A percentile compares a stretch with the other conserved stretches of the same genome.
Evolutionary conservation across 2,888 invertebrate species (phyloP).

Genomic region (Girardia tigrina): DNA sequence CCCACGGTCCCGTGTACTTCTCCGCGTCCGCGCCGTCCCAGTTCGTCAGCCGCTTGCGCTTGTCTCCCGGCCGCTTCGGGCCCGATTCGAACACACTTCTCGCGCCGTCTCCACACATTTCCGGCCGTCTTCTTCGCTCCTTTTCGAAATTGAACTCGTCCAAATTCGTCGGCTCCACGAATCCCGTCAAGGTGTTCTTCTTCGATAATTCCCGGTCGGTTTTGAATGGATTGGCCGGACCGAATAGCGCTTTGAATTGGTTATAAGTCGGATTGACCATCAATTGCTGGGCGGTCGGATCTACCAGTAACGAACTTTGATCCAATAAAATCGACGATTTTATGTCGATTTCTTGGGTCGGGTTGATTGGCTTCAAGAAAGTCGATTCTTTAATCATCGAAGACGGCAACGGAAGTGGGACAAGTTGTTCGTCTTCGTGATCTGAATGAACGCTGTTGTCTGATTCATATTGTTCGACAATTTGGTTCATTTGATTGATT

Average conservation of each 20-base stretch:
- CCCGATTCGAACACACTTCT: constrained; percentile 75
- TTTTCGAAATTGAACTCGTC: constrained; percentile 94
- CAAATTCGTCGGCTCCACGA: constrained; percentile 80
- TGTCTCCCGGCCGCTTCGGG: constrained; percentile 54
- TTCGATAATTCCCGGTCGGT: constrained; percentile 56
- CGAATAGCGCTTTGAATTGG: constrained; percentile 54
- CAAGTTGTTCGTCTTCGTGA: too few species aligned
- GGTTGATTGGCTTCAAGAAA: background rate
- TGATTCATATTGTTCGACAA: too few species aligned
- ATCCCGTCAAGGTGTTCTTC: constrained; percentile 81
- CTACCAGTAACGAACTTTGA: constrained; percentile 54
- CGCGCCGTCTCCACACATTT: too few species aligned
- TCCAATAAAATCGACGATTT: too few species aligned
- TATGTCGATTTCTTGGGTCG: background rate
- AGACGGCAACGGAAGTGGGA: too few species aligned
- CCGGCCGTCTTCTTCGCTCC: constrained; percentile 76
- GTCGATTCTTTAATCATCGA: too few species aligned
- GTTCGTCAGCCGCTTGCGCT: constrained; percentile 67
- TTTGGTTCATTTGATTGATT: too few species aligned
- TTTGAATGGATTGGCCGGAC: constrained; percentile 36
- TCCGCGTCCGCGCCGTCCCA: constrained; percentile 76
- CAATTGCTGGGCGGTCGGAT: constrained; percentile 68
- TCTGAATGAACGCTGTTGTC: too few species aligned
- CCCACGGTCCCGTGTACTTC: constrained; percentile 95
- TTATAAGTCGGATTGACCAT: constrained; percentile 81